phyloP scores from a whole-genome alignment of 2,888 invertebrate genomes.

The Drosophila parthenogenetica region DNA sequence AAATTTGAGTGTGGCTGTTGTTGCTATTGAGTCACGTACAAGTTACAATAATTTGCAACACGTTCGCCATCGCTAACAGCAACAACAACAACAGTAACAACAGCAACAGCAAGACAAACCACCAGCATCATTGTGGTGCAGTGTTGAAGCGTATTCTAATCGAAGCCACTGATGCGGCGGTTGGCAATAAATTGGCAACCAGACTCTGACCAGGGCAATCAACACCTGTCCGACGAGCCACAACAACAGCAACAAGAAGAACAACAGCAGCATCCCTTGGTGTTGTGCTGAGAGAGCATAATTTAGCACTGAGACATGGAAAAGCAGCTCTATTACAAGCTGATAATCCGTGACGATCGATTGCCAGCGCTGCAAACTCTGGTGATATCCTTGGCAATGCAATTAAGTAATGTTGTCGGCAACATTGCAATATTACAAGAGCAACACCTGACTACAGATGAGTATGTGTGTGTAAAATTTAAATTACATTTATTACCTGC shows the following conservation, averaged over 20 bases:
- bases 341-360: conserved; percentile 82
- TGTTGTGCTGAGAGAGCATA: conserved; percentile 56
- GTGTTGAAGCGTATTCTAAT: conserved; percentile 59
- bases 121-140: conserved; percentile 34
- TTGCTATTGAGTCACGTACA: conserved; percentile 83
- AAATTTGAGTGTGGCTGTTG: conserved; percentile 47
- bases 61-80: conserved; percentile 66
- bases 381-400: conserved; percentile 73
- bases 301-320: conserved; percentile 61
- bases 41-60: conserved; percentile 83
- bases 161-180: conserved; percentile 51
- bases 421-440: conserved; percentile 24
- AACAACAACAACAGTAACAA: conserved; percentile 40
- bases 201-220: conserved; percentile 73
- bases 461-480: conserved; percentile 59
- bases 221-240: conserved; percentile 80
- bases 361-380: conserved; percentile 36
- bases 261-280: conserved; percentile 28
- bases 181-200: conserved; percentile 51
- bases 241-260: conserved; percentile 28
- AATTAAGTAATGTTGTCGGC: conserved; percentile 72
- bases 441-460: conserved; percentile 10
- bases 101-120: conserved; percentile 9
- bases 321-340: conserved; percentile 64
- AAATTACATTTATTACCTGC: conserved; percentile 83